A percentile compares a stretch with the other conserved stretches of the same genome.
phyloP scores from a whole-genome alignment of 2,888 invertebrate genomes.

The Cantharis nigra region DNA sequence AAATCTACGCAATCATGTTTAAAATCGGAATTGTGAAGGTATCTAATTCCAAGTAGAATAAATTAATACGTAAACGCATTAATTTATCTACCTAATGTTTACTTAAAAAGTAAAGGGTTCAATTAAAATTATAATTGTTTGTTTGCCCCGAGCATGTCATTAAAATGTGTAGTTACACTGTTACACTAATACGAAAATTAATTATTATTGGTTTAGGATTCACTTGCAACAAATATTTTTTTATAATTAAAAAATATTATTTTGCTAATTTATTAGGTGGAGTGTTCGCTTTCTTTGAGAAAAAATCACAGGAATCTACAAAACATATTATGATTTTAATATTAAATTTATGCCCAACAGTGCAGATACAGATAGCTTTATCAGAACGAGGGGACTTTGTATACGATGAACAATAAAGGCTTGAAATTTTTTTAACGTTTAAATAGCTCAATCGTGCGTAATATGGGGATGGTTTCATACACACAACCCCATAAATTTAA shows the following conservation, averaged over 20 bases:
- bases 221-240: background rate
- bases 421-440: background rate
- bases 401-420: background rate
- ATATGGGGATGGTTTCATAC: background rate
- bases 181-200: background rate
- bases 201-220: background rate
- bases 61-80: background rate
- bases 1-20: background rate
- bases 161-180: background rate
- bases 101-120: background rate
- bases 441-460: background rate
- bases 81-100: background rate
- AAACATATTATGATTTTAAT: background rate
- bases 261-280: background rate
- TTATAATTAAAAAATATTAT: background rate
- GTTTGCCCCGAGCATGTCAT: background rate
- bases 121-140: background rate
- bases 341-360: background rate
- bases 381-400: background rate
- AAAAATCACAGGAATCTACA: background rate
- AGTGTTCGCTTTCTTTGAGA: background rate
- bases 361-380: background rate
- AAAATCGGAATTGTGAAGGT: background rate
- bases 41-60: background rate
- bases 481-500: background rate